These are phyloP conservation scores for Epinephelus malabaricus DNA, from an alignment of 2,797 vertebrate species.

Conservation along the genomic window DNA sequence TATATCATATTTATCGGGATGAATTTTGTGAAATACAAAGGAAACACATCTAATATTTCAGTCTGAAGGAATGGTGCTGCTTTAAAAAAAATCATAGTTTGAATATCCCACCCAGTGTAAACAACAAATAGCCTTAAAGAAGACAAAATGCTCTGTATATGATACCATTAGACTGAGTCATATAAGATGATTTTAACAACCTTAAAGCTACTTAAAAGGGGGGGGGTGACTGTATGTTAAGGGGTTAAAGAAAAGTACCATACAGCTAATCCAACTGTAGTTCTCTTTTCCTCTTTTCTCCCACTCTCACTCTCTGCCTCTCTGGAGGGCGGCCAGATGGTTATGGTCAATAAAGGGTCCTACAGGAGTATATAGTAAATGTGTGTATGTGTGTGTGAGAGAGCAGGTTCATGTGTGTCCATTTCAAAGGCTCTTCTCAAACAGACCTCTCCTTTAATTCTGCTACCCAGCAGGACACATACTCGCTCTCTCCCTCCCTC, in stretches of 20 bases:
- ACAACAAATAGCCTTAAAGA: background rate
- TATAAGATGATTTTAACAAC: background rate
- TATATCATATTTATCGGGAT: background rate
- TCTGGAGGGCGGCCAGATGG: slow-evolving; percentile 70
- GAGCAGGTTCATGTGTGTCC: slow-evolving; percentile 69
- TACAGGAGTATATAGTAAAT: slow-evolving; percentile 56
- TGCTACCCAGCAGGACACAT: slow-evolving; percentile 78
- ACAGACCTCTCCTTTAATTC: slow-evolving; percentile 88
- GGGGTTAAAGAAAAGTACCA: slow-evolving; percentile 1
- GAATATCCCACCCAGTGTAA: background rate
- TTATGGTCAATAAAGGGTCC: slow-evolving; percentile 75
- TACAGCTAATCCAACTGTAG: background rate
- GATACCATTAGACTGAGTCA: background rate
- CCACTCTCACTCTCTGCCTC: slow-evolving; percentile 18
- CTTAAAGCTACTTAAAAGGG: background rate
- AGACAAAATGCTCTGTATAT: background rate
- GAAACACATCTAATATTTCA: background rate
- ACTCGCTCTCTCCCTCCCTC: slow-evolving; percentile 1
- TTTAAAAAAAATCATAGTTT: background rate
- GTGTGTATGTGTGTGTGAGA: slow-evolving; percentile 49
- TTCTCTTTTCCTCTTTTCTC: background rate
- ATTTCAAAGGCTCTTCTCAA: slow-evolving; percentile 88
- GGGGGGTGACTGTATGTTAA: background rate
- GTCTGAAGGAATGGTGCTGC: background rate
- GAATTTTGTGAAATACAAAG: background rate